A percentile compares a stretch with the other conserved stretches of the same genome.
These are phyloP conservation scores for Sakesphorus luctuosus DNA, from an alignment of 2,113 vertebrate genomes.

Conservation along the genomic window DNA sequence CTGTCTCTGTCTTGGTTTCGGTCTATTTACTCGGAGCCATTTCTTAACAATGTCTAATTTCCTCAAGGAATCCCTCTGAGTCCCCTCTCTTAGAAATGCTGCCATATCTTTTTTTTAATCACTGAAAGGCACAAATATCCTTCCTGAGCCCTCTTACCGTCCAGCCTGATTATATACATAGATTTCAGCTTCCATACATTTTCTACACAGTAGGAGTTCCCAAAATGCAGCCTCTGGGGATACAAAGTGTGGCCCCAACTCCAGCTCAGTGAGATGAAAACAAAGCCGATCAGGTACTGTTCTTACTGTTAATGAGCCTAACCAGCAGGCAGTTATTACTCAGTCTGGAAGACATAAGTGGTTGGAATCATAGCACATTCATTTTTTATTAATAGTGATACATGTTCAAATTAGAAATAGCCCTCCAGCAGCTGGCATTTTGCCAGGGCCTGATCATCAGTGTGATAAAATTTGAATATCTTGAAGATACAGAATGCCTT, in stretches of 20 bases:
- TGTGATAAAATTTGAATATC: conserved; percentile 41
- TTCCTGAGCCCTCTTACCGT: conserved; percentile 62
- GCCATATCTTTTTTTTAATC: conserved; percentile 72
- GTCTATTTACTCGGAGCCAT: conserved; percentile 74
- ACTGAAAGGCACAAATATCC: conserved; percentile 69
- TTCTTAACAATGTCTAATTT: conserved; percentile 76
- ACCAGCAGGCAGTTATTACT: conserved; percentile 67
- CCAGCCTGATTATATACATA: conserved; percentile 68
- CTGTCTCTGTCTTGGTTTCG: conserved; percentile 76
- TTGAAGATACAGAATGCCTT: not conserved
- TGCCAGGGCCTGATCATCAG: conserved; percentile 36
- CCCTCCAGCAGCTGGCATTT: conserved; percentile 47
- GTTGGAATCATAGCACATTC: conserved; percentile 42
- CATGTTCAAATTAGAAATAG: conserved; percentile 33
- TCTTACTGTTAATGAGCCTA: conserved; percentile 67
- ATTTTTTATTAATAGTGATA: conserved; percentile 64
- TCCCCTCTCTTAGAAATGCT: conserved; percentile 68
- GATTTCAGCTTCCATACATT: conserved; percentile 65
- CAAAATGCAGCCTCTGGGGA: conserved; percentile 59
- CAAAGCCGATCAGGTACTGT: conserved; percentile 64
- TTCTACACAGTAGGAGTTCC: conserved; percentile 68
- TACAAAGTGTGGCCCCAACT: conserved; percentile 56
- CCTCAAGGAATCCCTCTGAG: conserved; percentile 74
- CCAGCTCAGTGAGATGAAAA: conserved; percentile 55
- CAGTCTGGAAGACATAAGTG: conserved; percentile 61